Conservation (phyloP, 2,113 vertebrate species). For the Anthoscopus minutus region DNA sequence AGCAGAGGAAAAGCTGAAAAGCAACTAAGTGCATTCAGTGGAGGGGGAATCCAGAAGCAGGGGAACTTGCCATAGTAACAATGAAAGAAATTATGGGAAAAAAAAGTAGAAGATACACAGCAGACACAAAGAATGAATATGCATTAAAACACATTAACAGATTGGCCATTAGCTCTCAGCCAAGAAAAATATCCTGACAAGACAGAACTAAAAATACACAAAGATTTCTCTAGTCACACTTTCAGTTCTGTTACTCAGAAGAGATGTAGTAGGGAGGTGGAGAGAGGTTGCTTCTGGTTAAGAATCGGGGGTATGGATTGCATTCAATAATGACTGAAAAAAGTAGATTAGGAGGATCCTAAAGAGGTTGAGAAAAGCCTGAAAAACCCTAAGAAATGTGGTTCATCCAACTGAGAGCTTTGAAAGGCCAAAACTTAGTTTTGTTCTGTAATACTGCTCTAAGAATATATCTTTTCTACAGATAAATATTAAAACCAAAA, state of each 20-base stretch:
- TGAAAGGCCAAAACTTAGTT: neutral
- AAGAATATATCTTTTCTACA: neutral
- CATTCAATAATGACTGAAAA: neutral
- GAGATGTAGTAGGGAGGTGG: neutral
- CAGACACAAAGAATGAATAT: neutral
- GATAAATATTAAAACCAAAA: neutral
- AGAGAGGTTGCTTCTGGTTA: neutral
- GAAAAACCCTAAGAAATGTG: neutral
- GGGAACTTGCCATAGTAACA: neutral
- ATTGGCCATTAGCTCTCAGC: neutral
- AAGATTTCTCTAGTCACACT: neutral
- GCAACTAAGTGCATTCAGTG: neutral
- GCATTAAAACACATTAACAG: slow-evolving; percentile 10
- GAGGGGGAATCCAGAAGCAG: neutral
- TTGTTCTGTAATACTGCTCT: neutral
- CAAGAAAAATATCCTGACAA: slow-evolving; percentile 8
- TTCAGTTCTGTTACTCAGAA: neutral
- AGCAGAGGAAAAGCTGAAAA: neutral
- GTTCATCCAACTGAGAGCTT: neutral
- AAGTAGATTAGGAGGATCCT: neutral
- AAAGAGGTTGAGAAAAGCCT: neutral
- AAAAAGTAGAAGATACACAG: neutral
- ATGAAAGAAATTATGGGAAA: neutral
- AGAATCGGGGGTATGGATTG: neutral
- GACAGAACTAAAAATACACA: slow-evolving; percentile 32